phyloP scores from a whole-genome alignment of 2,113 vertebrate genomes.

The Phycodurus eques region DNA sequence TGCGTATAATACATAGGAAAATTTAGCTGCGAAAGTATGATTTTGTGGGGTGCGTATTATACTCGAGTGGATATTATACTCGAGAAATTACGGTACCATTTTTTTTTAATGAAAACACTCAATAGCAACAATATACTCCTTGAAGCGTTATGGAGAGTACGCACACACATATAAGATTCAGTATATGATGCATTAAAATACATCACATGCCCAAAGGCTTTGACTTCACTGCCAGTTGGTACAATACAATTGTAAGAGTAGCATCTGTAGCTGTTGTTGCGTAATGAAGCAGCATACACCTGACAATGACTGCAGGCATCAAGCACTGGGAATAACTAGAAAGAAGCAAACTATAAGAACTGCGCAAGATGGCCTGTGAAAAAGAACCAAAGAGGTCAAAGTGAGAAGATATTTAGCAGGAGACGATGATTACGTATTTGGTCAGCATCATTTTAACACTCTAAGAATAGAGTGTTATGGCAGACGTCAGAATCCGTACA shows the following conservation, averaged over 20 bases:
- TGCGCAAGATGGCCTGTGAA: slow-evolving; percentile 23
- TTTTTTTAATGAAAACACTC: background rate
- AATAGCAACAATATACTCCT: background rate
- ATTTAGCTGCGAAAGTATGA: no score
- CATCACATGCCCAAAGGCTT: background rate
- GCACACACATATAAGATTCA: background rate
- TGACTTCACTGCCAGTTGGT: slow-evolving; percentile 17
- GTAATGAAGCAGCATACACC: slow-evolving; percentile 42
- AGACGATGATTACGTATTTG: slow-evolving; percentile 29
- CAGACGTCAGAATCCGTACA: slow-evolving; percentile 6
- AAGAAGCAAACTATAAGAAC: background rate
- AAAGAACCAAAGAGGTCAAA: background rate
- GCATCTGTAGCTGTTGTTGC: slow-evolving; percentile 38
- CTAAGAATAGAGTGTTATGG: slow-evolving; percentile 18
- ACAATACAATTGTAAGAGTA: slow-evolving; percentile 35
- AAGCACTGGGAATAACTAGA: slow-evolving; percentile 5
- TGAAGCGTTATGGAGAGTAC: background rate
- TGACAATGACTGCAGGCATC: slow-evolving; percentile 49
- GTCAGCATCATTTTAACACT: slow-evolving; percentile 25
- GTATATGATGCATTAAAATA: background rate
- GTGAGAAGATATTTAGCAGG: slow-evolving; percentile 32
- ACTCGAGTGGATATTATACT: background rate
- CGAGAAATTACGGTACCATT: background rate
- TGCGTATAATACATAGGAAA: no score
- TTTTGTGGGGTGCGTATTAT: no score